Base-by-base conservation (phyloP, 2,888 invertebrate species). In the Pseudococcus viburni region DNA sequence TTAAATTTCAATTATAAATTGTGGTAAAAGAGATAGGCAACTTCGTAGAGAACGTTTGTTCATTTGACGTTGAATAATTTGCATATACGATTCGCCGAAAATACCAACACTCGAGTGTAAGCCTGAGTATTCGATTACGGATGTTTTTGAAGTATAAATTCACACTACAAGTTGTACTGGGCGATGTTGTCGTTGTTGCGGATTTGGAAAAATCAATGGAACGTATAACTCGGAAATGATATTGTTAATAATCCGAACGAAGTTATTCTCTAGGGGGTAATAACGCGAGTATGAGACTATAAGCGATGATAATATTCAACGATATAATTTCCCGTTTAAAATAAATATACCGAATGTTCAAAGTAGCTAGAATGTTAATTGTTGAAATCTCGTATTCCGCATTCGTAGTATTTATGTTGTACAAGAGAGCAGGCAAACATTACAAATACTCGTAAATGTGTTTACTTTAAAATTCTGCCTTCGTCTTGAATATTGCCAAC, bases 61-160 rank as follows among this genome's bases (percentile, higher is more conserved):
- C 80, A 46, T 83, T 83, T 83, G 80, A 46, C 39, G 80, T 83
- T 83, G 46, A 83, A 83, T 83, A 83, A 83, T 83, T 83, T 83
- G 80, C 80, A 83, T 83, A 83, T n/a, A 17, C 80, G 80, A 19
- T 83, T 83, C 80, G 80, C 80, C 80, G 80, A 19, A 83, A 83
- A 83, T 83, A 83, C 80, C 3, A 64, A 9, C 64, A 73, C 15
- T 73, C 17, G 19, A 5, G 73, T 17, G 33, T 64, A 64, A 33
- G 17, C 33, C 73, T 42, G 42, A 17, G 15, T 17, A 33, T 15
- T 73, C 73, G 73, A 73, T 73, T 73, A 83, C 26, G 11, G 80
- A 46, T 19, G 19, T 46, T 83, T 39, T 46, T 19, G 80, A 46
- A n/a, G 77, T 77, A 83, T 83, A 83, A 83, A 83, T 83, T 46